Percentiles rank a stretch among this genome's conserved stretches.
Evolutionary conservation across 2,113 vertebrate genomes (phyloP).

Genomic region (Tretioscincus oriximinensis): DNA sequence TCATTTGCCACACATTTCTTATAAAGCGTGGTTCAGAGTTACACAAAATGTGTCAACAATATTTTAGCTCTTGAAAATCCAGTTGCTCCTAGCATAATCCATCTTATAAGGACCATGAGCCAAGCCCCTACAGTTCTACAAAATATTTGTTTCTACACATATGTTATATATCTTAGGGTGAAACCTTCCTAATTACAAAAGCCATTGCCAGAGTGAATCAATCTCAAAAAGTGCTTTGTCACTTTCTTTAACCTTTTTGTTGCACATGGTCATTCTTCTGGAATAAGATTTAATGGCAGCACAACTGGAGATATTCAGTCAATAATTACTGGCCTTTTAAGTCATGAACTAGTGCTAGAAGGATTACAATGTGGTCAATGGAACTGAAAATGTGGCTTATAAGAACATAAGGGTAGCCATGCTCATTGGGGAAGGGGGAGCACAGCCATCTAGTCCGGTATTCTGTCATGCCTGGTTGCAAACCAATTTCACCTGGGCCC

Average conservation of each 20-base stretch:
- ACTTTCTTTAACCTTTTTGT: not conserved
- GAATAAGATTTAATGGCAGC: not conserved
- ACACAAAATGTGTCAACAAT: not conserved
- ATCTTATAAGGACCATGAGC: not conserved
- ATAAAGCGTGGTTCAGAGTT: not conserved
- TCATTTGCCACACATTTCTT: not conserved
- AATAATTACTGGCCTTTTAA: not conserved
- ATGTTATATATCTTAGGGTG: not conserved
- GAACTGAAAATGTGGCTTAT: not conserved
- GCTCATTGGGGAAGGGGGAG: too few relatives aligned
- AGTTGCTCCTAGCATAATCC: not conserved
- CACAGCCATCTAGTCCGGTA: too few relatives aligned
- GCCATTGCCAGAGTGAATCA: not conserved
- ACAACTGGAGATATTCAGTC: not conserved
- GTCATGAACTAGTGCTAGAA: not conserved
- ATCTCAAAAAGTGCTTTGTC: not conserved
- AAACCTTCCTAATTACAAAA: not conserved
- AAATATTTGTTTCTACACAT: not conserved
- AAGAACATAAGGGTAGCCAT: too few relatives aligned
- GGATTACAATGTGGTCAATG: not conserved
- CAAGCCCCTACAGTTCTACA: not conserved
- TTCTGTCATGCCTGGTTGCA: too few relatives aligned
- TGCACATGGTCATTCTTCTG: not conserved
- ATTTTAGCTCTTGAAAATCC: not conserved
- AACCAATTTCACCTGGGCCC: too few relatives aligned